These are phyloP conservation scores for Odocoileus hemionus DNA, from an alignment of 2,113 vertebrate genomes.

Conservation along the genomic window DNA sequence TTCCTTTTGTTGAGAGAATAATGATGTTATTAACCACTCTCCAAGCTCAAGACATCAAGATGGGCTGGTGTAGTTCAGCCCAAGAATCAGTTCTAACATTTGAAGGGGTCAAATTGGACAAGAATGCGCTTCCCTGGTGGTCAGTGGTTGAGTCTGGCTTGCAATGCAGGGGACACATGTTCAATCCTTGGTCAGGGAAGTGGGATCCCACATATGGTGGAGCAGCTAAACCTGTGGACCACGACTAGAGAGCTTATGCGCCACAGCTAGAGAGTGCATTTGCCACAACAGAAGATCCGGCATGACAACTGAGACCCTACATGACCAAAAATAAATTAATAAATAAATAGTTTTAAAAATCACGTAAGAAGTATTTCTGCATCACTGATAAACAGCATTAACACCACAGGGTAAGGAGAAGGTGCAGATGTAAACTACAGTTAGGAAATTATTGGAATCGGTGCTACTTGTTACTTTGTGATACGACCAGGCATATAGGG, in stretches of 20 bases:
- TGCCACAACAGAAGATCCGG: rapidly evolving
- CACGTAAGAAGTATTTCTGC: too few species aligned
- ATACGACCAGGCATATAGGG: neutral
- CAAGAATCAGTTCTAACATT: neutral
- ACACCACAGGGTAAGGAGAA: neutral
- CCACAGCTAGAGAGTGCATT: neutral
- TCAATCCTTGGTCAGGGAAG: neutral
- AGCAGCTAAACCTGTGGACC: neutral
- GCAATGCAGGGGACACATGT: neutral
- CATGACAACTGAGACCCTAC: neutral
- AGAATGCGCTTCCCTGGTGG: neutral
- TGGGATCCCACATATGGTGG: neutral
- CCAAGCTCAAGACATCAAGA: neutral
- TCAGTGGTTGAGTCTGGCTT: neutral
- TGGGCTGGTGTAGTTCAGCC: neutral
- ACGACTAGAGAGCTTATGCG: neutral
- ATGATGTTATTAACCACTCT: neutral
- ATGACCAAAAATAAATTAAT: neutral
- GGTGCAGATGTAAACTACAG: too few species aligned
- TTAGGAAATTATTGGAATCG: rapidly evolving
- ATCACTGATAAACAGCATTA: neutral
- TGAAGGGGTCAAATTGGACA: too few species aligned
- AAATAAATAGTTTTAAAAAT: neutral
- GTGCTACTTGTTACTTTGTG: neutral
- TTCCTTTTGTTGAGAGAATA: neutral